A percentile compares a stretch with the other conserved stretches of the same genome.
phyloP scores from a whole-genome alignment of 2,797 vertebrate species.

The Notamacropus eugenii region DNA sequence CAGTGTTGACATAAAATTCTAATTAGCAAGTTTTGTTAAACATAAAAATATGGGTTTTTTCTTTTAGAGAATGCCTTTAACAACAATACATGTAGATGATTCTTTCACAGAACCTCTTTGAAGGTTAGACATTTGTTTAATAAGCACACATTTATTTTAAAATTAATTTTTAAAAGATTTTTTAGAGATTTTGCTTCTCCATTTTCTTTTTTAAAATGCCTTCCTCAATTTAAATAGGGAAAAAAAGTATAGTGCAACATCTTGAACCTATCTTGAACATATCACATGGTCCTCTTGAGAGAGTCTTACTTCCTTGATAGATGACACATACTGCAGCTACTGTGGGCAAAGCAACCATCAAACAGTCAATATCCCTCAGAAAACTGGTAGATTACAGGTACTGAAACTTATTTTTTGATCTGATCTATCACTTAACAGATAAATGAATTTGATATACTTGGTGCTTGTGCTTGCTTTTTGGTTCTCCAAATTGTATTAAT shows the following conservation, averaged over 20 bases:
- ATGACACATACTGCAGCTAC: rapidly evolving
- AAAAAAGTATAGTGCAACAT: neutral
- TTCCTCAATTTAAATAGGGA: neutral
- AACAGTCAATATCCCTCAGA: neutral
- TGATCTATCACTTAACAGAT: neutral
- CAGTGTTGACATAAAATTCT: neutral
- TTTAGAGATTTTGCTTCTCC: neutral
- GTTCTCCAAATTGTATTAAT: neutral
- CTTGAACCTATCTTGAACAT: too few species aligned
- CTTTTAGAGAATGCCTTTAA: neutral
- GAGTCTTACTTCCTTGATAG: neutral
- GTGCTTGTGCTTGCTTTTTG: neutral
- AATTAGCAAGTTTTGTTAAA: neutral
- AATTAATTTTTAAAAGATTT: neutral
- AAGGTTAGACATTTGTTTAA: neutral
- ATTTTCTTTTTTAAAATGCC: neutral
- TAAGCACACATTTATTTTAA: conserved; percentile 3
- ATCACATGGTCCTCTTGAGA: neutral
- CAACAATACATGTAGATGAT: neutral
- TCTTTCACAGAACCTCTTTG: conserved; percentile 15
- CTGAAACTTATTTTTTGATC: neutral
- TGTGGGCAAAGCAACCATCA: neutral
- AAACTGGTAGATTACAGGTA: neutral
- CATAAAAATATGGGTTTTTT: neutral
- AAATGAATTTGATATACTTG: neutral